These are phyloP conservation scores for Sinodicranocentrus sp. DNA, from an alignment of 2,888 invertebrate species.

Conservation along the genomic window DNA sequence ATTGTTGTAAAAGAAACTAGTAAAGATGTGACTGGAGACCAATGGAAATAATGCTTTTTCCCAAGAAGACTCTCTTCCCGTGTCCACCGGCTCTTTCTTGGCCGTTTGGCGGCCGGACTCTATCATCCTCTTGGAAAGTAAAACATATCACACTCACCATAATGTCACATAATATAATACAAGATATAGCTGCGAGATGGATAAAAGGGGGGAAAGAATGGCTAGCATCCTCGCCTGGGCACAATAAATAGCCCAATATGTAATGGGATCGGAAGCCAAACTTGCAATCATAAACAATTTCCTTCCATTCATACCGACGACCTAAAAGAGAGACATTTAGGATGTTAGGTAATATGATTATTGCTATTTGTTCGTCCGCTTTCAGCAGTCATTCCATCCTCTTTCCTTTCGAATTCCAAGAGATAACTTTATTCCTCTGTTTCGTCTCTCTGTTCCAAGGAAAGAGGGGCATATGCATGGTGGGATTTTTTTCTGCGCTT, in stretches of 20 bases:
- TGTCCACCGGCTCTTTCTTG: background rate
- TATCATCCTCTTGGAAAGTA: constrained; percentile 33
- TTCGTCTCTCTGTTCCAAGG: no score
- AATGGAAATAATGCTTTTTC: no score
- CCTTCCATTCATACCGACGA: constrained; percentile 54
- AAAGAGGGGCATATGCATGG: no score
- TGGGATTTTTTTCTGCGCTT: no score
- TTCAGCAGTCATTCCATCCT: no score
- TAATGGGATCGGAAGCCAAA: constrained; percentile 70
- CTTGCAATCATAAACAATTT: constrained; percentile 70
- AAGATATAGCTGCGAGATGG: constrained; percentile 55
- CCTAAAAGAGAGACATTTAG: constrained; percentile 63
- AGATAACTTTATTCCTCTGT: no score
- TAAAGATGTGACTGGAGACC: no score
- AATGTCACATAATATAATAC: constrained; percentile 65
- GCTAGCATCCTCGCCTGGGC: constrained; percentile 53
- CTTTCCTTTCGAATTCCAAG: no score
- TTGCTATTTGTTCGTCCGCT: constrained; percentile 64
- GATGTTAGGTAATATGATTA: constrained; percentile 67
- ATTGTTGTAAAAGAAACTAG: no score
- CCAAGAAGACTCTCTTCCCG: no score
- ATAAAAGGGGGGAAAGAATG: constrained; percentile 58
- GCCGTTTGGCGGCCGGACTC: constrained; percentile 8
- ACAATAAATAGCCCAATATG: constrained; percentile 70
- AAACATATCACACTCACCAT: no score